phyloP scores from a whole-genome alignment of 2,113 vertebrate genomes.

The Brienomyrus brachyistius region DNA sequence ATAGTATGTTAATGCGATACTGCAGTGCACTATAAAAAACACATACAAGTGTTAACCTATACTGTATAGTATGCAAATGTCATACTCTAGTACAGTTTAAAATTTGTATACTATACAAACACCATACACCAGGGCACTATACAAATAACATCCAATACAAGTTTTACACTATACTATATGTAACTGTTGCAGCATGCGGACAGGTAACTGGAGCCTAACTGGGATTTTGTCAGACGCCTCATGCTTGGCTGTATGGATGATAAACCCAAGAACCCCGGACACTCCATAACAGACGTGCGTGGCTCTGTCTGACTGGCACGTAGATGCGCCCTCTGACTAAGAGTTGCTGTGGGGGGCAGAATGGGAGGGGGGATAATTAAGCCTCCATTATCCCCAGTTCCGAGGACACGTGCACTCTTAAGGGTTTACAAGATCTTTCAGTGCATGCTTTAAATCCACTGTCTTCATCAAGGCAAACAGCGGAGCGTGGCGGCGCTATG shows the following conservation, averaged over 20 bases:
- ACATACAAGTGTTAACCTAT: too few species aligned
- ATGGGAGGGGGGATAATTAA: slow-evolving; percentile 46
- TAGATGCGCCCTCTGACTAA: not conserved
- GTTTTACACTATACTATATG: not conserved
- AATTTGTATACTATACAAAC: too few species aligned
- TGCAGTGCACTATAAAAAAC: not conserved
- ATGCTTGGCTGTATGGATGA: too few species aligned
- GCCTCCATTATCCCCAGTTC: slow-evolving; percentile 34
- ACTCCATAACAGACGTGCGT: not conserved
- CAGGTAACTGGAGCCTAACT: not conserved
- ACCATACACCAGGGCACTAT: not conserved
- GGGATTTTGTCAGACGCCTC: not conserved
- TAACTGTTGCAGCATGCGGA: not conserved
- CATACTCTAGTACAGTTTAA: too few species aligned
- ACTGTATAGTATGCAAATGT: not conserved
- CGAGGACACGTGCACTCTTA: slow-evolving; percentile 32
- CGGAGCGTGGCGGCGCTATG: slow-evolving; percentile 19
- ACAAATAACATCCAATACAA: not conserved
- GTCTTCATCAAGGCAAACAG: slow-evolving; percentile 40
- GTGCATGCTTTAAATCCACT: slow-evolving; percentile 11
- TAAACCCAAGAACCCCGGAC: not conserved
- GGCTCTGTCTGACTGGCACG: not conserved
- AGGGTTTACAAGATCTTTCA: slow-evolving; percentile 30
- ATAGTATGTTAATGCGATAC: not conserved
- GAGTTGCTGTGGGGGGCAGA: not conserved